phyloP scores from a whole-genome alignment of 1,140 invertebrate genomes.

The Goniozus legneri region DNA sequence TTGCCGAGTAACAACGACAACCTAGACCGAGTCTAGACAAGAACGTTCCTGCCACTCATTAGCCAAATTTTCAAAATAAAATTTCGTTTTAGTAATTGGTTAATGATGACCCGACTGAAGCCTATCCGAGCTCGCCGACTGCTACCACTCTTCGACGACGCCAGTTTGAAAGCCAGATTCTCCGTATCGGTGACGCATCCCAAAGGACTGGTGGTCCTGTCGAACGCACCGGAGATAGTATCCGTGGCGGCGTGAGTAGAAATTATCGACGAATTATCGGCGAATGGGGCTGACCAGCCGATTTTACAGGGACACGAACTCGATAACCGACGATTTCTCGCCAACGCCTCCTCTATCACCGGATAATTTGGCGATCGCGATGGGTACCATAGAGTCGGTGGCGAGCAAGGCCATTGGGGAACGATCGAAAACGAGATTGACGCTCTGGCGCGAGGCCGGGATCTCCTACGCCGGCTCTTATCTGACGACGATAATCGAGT shows the following conservation, averaged over 20 bases:
- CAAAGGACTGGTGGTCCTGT: constrained; percentile 31
- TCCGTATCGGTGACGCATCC: constrained; percentile 43
- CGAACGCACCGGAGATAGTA: constrained; percentile 44
- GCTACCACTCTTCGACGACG: constrained; percentile 74
- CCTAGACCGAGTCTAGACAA: too few species aligned
- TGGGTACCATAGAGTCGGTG: constrained; percentile 51
- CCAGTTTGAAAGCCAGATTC: constrained; percentile 59
- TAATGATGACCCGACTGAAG: constrained; percentile 62
- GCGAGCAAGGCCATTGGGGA: constrained; percentile 2
- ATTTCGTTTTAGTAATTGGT: constrained; percentile 45
- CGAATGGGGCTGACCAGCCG: too few species aligned
- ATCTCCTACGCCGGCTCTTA: too few species aligned
- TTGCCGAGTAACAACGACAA: too few species aligned
- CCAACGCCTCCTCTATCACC: constrained; percentile 61
- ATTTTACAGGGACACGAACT: not conserved
- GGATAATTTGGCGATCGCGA: constrained; percentile 61
- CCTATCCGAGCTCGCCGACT: constrained; percentile 60
- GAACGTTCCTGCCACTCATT: too few species aligned
- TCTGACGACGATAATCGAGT: constrained; percentile 56
- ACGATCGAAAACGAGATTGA: constrained; percentile 33
- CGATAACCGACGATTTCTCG: constrained; percentile 52
- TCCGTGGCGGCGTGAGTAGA: constrained; percentile 33
- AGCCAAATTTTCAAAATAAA: too few species aligned
- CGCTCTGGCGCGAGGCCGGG: constrained; percentile 59
- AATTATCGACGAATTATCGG: too few species aligned